Base-by-base conservation (phyloP, 2,888 invertebrate genomes). In the Oeneis ivallda region DNA sequence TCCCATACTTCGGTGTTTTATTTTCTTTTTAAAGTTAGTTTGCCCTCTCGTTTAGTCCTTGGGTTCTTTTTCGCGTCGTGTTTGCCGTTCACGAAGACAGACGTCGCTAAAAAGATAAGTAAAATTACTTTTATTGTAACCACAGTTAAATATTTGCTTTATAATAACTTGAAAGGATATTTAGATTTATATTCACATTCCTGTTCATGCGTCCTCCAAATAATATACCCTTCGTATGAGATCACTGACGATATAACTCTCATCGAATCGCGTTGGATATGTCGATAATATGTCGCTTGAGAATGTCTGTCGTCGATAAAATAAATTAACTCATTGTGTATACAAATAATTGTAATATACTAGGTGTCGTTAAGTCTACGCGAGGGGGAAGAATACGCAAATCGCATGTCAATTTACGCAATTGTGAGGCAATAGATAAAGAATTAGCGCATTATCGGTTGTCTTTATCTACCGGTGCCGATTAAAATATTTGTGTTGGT, bases 1-100 rank as follows among this genome's bases (percentile, higher is more conserved):
- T 84, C 79, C 77, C 83, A 83, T 81, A 79, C 79, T 71, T 72
- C 75, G 67, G 71, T 73, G 71, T 76, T 74, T 81, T 82, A 80
- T 79, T 78, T 75, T 80, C 79, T 81, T 80, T 76, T 74, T 73
- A 76, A 74, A 74, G 71, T 68, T 72, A 76, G 78, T 83, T 83
- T 84, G 76, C 85, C 82, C 81, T 84, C 80, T 74, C 78, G 79
- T 84, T 81, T 79, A 80, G 81, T 83, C 82, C 80, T 86, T 83
- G 80, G 75, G 72, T 77, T 81, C 79, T 81, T 84, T 80, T 77
- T 74, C 76, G 75, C 74, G 74, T 74, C 73, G 71, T 78, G 77
- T 79, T 77, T 79, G 75, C 76, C 75, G 74, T 77, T 78, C 73
- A 74, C 76, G 72, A 71, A 75, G 74, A 73, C 75, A 72, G 75